Conservation (phyloP, 2,888 invertebrate genomes). For the Cybosia mesomella region DNA sequence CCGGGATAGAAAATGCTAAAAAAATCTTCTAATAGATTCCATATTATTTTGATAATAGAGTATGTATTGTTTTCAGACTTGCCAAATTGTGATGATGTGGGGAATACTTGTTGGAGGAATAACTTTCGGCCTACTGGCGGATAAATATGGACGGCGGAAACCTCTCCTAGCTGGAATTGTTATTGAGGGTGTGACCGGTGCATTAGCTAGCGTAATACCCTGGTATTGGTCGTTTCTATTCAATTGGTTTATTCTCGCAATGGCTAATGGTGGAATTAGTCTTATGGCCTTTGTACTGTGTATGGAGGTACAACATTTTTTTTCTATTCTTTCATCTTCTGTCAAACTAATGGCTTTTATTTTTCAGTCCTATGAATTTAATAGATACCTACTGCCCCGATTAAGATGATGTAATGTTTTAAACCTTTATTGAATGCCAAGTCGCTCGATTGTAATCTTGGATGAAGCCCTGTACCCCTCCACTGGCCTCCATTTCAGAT, state of each 20-base stretch:
- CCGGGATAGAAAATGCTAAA: too few relatives aligned
- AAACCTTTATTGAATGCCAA: too few relatives aligned
- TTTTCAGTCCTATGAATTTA: not conserved
- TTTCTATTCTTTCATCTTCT: not conserved
- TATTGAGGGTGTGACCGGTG: slow-evolving; percentile 84
- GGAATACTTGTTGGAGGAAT: slow-evolving; percentile 88
- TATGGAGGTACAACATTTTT: slow-evolving; percentile 79
- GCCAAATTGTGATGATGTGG: slow-evolving; percentile 88
- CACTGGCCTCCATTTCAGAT: too few relatives aligned
- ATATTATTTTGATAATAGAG: too few relatives aligned
- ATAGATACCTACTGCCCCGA: too few relatives aligned
- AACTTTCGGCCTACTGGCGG: slow-evolving; percentile 87
- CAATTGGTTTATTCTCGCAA: slow-evolving; percentile 85
- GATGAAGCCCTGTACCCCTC: too few relatives aligned
- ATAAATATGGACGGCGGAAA: slow-evolving; percentile 87
- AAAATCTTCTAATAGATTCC: too few relatives aligned
- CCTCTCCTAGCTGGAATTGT: slow-evolving; percentile 86
- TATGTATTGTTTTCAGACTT: slow-evolving; percentile 79
- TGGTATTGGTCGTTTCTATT: slow-evolving; percentile 85
- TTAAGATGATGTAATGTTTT: too few relatives aligned
- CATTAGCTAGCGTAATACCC: slow-evolving; percentile 83
- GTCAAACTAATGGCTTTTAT: too few relatives aligned
- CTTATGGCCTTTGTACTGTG: slow-evolving; percentile 90
- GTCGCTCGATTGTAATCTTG: too few relatives aligned
- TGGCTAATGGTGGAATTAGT: slow-evolving; percentile 88